Conservation (phyloP, 2,113 vertebrate species). For the Cynoglossus semilaevis region DNA sequence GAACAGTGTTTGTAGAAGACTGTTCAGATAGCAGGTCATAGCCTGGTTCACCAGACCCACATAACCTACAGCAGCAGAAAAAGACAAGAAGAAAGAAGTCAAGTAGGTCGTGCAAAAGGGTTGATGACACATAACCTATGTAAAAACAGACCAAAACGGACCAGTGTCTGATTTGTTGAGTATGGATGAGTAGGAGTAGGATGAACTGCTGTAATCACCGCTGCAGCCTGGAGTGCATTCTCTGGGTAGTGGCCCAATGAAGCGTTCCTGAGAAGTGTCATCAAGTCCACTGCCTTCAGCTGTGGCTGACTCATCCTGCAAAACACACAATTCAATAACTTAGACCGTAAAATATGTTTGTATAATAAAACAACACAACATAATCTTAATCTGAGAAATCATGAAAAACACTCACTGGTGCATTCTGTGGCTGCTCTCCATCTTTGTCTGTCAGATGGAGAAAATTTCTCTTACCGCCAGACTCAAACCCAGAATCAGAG, state of each 20-base stretch:
- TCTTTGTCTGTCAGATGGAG: conserved; percentile 94
- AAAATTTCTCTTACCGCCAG: conserved; percentile 94
- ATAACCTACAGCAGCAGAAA: conserved; percentile 81
- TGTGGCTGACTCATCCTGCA: conserved; percentile 85
- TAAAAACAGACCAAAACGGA: conserved; percentile 46
- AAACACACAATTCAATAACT: conserved; percentile 5
- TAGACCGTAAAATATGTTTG: not conserved
- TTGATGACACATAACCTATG: not conserved
- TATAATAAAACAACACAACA: not conserved
- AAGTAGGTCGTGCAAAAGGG: not conserved
- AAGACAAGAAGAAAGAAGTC: conserved; percentile 9
- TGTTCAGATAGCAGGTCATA: conserved; percentile 99
- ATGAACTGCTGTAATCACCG: conserved; percentile 90
- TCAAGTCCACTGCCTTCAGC: conserved; percentile 82
- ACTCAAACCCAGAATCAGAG: conserved; percentile 89
- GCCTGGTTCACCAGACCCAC: conserved; percentile 98
- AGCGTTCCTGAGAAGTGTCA: conserved; percentile 85
- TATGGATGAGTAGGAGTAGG: conserved; percentile 94
- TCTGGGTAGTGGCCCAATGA: conserved; percentile 91
- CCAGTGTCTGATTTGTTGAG: conserved; percentile 97
- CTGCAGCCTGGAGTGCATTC: conserved; percentile 86
- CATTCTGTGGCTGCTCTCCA: conserved; percentile 90
- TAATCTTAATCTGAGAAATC: not conserved
- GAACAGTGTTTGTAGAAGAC: conserved; percentile 95
- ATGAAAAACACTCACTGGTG: conserved; percentile 76